A percentile compares a stretch with the other conserved stretches of the same genome.
These are phyloP conservation scores for Urechis unicinctus DNA, from an alignment of 2,888 invertebrate genomes.

Conservation along the genomic window DNA sequence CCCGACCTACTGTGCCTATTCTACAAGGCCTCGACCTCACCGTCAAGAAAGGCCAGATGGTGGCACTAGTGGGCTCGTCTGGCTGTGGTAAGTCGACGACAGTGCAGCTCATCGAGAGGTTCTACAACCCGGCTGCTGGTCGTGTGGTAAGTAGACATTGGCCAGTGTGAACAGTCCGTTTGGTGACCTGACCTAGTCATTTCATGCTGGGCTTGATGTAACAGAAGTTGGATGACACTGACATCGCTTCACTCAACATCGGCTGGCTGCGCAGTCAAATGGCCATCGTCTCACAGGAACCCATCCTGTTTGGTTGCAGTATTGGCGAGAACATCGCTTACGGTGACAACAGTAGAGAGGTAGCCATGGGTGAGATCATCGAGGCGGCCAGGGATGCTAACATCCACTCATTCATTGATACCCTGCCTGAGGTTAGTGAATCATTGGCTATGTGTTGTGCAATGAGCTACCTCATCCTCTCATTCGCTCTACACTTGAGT, in stretches of 20 bases:
- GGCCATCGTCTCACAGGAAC: constrained; percentile 89
- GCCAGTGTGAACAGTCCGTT: too few relatives aligned
- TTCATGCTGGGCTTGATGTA: background rate
- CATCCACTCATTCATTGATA: constrained; percentile 22
- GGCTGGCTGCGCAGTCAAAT: constrained; percentile 67
- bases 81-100: constrained; percentile 49
- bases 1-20: constrained; percentile 36
- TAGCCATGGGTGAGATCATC: constrained; percentile 22
- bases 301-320: constrained; percentile 78
- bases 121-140: constrained; percentile 44
- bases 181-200: too few relatives aligned
- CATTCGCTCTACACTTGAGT: too few relatives aligned
- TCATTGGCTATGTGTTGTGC: too few relatives aligned
- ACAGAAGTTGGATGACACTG: constrained; percentile 1
- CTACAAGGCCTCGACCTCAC: constrained; percentile 43
- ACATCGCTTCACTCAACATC: constrained; percentile 25
- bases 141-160: constrained; percentile 28
- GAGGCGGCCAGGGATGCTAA: constrained; percentile 23
- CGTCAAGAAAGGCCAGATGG: constrained; percentile 46
- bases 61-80: constrained; percentile 46
- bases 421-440: constrained; percentile 21
- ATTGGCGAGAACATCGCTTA: constrained; percentile 47
- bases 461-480: too few relatives aligned
- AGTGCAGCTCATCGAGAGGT: constrained; percentile 44
- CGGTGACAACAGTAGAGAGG: constrained; percentile 23